Percentiles rank a stretch among this genome's conserved stretches.
Evolutionary conservation across 2,113 vertebrate genomes (phyloP).

Genomic region (Melanerpes aurifrons): DNA sequence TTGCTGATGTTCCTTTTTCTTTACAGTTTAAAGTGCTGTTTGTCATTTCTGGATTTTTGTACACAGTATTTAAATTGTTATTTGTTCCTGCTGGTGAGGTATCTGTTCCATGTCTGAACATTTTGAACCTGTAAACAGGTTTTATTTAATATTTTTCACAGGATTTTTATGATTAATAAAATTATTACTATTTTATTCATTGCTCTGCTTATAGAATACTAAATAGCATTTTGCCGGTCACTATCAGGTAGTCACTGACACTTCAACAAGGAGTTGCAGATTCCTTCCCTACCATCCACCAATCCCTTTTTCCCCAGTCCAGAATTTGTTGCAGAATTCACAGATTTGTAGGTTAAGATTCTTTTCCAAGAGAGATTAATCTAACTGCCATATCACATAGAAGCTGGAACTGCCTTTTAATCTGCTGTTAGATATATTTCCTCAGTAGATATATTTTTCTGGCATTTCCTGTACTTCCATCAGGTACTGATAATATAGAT

Average conservation of each 20-base stretch:
- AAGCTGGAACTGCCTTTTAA: neutral
- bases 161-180: too few species aligned
- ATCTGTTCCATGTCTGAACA: too few species aligned
- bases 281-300: neutral
- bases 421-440: neutral
- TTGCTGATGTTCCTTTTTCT: too few species aligned
- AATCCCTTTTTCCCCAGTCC: rapidly evolving
- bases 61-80: too few species aligned
- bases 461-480: neutral
- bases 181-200: too few species aligned
- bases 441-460: neutral
- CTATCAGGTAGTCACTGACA: neutral
- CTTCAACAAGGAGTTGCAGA: neutral
- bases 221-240: too few species aligned
- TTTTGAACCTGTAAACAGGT: too few species aligned
- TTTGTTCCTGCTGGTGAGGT: too few species aligned
- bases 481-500: neutral
- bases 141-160: too few species aligned
- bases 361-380: neutral
- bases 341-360: neutral
- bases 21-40: too few species aligned
- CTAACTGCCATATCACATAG: neutral
- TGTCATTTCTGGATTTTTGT: too few species aligned
- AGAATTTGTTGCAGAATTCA: neutral
- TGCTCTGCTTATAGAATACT: too few species aligned